Percentiles rank a stretch among this genome's conserved stretches.
phyloP scores from a whole-genome alignment of 2,113 vertebrate genomes.

The Callorhinus ursinus region DNA sequence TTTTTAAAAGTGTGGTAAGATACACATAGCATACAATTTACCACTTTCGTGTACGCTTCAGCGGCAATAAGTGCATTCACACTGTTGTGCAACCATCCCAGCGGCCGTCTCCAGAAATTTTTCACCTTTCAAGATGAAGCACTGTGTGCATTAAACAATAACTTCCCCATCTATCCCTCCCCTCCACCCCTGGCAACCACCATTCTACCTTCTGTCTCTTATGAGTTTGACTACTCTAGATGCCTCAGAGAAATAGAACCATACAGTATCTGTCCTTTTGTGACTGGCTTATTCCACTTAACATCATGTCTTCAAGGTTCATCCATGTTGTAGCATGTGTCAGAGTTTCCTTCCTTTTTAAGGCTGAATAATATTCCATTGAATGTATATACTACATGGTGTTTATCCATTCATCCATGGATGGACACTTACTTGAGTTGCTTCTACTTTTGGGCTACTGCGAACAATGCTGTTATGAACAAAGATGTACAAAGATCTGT shows the following conservation, averaged over 20 bases:
- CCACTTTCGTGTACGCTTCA: not conserved
- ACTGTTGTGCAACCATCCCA: not conserved
- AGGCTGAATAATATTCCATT: not conserved
- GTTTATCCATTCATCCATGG: not conserved
- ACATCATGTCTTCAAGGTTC: not conserved
- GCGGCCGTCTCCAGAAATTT: not conserved
- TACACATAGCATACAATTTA: not conserved
- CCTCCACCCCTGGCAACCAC: not conserved
- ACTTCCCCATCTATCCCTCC: not conserved
- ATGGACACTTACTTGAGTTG: not conserved
- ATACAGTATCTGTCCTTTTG: not conserved
- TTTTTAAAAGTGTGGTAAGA: not conserved
- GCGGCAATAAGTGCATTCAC: not conserved
- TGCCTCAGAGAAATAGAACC: not conserved
- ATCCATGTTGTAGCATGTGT: no score
- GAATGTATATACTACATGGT: not conserved
- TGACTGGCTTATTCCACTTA: not conserved
- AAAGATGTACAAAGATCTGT: not conserved
- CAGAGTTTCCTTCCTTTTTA: not conserved
- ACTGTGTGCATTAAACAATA: not conserved
- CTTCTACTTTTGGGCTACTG: not conserved
- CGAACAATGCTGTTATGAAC: not conserved
- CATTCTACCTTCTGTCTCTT: not conserved
- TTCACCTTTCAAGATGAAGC: not conserved
- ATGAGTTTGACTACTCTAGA: not conserved